Evolutionary conservation across 2,888 invertebrate genomes (phyloP).

Genomic region (Trissonchulus sp.): DNA sequence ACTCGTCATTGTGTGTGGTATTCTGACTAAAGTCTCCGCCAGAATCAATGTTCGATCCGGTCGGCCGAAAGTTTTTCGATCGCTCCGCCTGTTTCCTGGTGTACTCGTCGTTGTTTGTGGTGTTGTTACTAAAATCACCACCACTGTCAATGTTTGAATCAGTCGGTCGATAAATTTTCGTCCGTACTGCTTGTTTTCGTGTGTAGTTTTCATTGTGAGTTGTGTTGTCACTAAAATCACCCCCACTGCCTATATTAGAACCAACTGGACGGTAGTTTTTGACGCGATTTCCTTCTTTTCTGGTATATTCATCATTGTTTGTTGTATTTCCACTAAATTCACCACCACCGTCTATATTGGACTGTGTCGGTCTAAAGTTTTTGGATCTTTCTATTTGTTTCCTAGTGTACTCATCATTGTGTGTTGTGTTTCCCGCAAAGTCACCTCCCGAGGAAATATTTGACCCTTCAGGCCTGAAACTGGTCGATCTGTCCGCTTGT

Average conservation of each 20-base stretch:
- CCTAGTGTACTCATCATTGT: background rate
- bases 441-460: background rate
- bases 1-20: background rate
- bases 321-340: slow-evolving; percentile 16
- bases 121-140: background rate
- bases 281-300: background rate
- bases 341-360: background rate
- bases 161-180: background rate
- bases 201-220: background rate
- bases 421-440: background rate
- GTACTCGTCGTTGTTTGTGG: background rate
- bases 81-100: slow-evolving; percentile 8
- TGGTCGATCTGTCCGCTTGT: background rate
- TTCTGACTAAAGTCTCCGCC: background rate
- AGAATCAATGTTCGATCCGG: background rate
- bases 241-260: background rate
- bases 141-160: background rate
- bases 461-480: background rate
- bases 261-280: background rate
- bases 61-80: background rate
- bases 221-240: slow-evolving; percentile 9
- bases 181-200: background rate
- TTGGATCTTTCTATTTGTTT: background rate
- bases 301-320: background rate
- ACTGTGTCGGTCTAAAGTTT: background rate